These are phyloP conservation scores for Paramormyrops hopkinsi DNA, from an alignment of 2,797 vertebrate genomes.

Conservation along the genomic window DNA sequence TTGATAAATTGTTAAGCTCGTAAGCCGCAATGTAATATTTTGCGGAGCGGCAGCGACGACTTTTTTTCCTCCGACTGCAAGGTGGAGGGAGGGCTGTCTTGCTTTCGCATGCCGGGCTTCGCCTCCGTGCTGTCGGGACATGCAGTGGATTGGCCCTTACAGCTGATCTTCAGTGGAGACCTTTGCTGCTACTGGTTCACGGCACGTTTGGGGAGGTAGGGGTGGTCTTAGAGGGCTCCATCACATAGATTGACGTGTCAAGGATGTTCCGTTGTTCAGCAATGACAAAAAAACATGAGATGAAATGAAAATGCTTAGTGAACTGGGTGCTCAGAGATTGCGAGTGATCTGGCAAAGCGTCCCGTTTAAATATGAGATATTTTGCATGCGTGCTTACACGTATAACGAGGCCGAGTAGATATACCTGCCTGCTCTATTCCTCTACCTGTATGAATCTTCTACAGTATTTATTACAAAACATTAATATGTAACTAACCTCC, in stretches of 20 bases:
- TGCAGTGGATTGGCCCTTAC: slow-evolving; percentile 41
- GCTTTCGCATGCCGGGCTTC: slow-evolving; percentile 33
- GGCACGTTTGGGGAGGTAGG: slow-evolving; percentile 21
- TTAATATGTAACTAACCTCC: slow-evolving; percentile 1
- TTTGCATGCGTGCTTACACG: neutral
- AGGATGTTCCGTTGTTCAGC: slow-evolving; percentile 18
- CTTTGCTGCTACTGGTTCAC: slow-evolving; percentile 35
- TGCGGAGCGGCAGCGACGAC: slow-evolving; percentile 23
- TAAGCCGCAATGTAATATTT: slow-evolving; percentile 28
- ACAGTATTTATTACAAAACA: slow-evolving; percentile 1
- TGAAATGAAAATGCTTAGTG: neutral
- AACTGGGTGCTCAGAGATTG: neutral
- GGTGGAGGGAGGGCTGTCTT: slow-evolving; percentile 30
- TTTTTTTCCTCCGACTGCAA: slow-evolving; percentile 32
- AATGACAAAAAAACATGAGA: slow-evolving; percentile 7
- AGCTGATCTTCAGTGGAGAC: slow-evolving; percentile 32
- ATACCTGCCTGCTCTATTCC: neutral
- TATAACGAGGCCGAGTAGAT: neutral
- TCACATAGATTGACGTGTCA: slow-evolving; percentile 18
- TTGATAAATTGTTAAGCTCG: neutral
- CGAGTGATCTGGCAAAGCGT: neutral
- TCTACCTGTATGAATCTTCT: slow-evolving; percentile 1
- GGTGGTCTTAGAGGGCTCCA: neutral
- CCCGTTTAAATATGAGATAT: neutral
- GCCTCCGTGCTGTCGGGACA: slow-evolving; percentile 34